Percentiles rank a stretch among this genome's conserved stretches.
Conservation (phyloP, 2,113 vertebrate genomes). For the Oostethus manadensis region DNA sequence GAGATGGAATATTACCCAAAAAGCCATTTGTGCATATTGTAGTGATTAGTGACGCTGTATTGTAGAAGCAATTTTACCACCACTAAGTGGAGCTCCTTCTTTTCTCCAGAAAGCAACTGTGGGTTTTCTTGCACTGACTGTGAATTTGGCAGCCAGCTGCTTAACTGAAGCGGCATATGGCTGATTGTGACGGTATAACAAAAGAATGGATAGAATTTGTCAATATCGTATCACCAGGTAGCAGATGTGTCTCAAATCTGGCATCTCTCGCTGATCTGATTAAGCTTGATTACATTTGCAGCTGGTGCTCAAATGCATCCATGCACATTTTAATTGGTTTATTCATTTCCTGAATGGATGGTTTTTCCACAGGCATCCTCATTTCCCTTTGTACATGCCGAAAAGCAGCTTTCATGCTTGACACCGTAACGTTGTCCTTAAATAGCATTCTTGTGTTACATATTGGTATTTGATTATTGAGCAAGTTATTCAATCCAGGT, state of each 20-base stretch:
- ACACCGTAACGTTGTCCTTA: too few species aligned
- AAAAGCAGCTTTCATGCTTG: too few species aligned
- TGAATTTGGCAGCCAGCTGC: conserved; percentile 34
- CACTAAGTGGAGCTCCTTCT: conserved; percentile 56
- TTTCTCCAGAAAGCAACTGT: conserved; percentile 13
- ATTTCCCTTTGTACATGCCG: conserved; percentile 20
- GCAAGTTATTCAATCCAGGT: too few species aligned
- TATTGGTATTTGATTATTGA: too few species aligned
- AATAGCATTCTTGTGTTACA: too few species aligned
- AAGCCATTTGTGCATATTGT: neutral
- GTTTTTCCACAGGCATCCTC: conserved; percentile 44
- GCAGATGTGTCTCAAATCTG: conserved; percentile 41
- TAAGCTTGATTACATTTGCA: conserved; percentile 45
- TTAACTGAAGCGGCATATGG: conserved; percentile 43
- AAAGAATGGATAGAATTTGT: conserved; percentile 48
- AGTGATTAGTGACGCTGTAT: neutral
- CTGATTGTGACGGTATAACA: conserved; percentile 43
- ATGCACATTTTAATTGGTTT: conserved; percentile 37
- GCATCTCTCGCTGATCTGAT: conserved; percentile 23
- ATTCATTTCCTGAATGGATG: conserved; percentile 25
- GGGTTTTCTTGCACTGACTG: neutral
- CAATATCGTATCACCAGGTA: conserved; percentile 45
- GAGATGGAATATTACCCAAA: too few species aligned
- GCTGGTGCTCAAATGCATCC: conserved; percentile 45
- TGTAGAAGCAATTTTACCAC: neutral